Evolutionary conservation across 2,113 vertebrate genomes (phyloP).

Genomic region (Tor tambroides): DNA sequence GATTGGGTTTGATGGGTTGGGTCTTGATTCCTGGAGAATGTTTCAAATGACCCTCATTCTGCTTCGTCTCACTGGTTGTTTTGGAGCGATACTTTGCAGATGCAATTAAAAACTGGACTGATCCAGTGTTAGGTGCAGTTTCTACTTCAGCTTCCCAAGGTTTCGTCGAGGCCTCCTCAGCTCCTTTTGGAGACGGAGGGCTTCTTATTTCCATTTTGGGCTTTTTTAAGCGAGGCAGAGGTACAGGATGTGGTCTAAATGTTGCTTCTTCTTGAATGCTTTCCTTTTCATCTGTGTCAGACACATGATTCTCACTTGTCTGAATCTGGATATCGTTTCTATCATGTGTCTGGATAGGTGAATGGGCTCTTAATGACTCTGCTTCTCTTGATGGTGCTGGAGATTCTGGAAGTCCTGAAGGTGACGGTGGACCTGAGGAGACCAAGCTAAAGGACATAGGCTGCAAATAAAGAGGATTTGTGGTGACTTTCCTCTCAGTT

Average conservation of each 20-base stretch:
- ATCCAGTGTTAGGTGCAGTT: conserved; percentile 25
- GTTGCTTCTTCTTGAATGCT: neutral
- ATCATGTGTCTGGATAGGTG: neutral
- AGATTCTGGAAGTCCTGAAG: neutral
- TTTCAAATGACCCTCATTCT: conserved; percentile 61
- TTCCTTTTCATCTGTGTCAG: neutral
- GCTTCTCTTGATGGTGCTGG: neutral
- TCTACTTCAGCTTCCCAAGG: conserved; percentile 29
- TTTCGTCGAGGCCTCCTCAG: neutral
- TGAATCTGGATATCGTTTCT: neutral
- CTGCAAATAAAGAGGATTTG: conserved; percentile 41
- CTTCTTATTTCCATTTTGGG: neutral
- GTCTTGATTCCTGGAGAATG: conserved; percentile 37
- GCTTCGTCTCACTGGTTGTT: conserved; percentile 30
- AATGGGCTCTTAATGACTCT: neutral
- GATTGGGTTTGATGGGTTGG: neutral
- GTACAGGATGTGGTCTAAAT: conserved; percentile 22
- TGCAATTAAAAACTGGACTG: conserved; percentile 75
- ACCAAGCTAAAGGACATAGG: neutral
- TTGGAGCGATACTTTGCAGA: conserved; percentile 73
- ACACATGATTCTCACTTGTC: conserved; percentile 5
- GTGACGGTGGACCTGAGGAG: neutral
- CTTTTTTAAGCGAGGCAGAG: conserved; percentile 36
- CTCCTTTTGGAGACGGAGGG: conserved; percentile 2
- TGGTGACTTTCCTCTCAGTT: conserved; percentile 36